A percentile compares a stretch with the other conserved stretches of the same genome.
Conservation (phyloP, 2,113 vertebrate genomes). For the Egretta garzetta region DNA sequence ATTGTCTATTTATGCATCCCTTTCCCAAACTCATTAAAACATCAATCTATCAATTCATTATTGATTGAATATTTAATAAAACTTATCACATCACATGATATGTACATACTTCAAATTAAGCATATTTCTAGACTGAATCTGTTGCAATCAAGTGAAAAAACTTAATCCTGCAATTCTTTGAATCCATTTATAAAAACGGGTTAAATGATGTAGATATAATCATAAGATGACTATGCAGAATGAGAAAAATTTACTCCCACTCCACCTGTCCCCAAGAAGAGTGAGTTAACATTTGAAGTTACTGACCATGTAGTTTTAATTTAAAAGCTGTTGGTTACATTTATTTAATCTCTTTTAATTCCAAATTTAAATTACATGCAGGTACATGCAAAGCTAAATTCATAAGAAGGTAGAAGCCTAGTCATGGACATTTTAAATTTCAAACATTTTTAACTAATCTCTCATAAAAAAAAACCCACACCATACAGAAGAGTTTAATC, state of each 20-base stretch:
- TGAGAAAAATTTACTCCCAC: neutral
- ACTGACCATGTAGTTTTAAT: neutral
- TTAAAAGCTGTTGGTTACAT: neutral
- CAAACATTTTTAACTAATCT: neutral
- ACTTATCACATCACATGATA: too few relatives aligned
- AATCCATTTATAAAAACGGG: neutral
- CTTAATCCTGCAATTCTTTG: neutral
- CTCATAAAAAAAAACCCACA: neutral
- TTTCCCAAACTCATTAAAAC: neutral
- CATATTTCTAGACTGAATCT: neutral
- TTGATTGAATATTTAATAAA: neutral
- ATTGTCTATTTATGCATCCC: neutral
- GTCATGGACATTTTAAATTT: neutral
- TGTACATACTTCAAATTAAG: neutral
- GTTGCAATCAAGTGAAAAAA: neutral
- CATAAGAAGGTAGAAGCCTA: neutral
- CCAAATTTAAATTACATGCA: neutral
- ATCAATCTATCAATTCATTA: neutral
- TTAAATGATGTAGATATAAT: neutral
- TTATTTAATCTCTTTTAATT: neutral
- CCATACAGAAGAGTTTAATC: neutral
- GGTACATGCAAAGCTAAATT: neutral
- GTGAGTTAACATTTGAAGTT: neutral
- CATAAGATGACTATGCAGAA: neutral
- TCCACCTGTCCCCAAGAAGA: neutral